Evolutionary conservation across 2,113 vertebrate genomes (phyloP), one percentile per base, ranked within the genome.

Genomic region (Cephalopterus ornatus): DNA sequence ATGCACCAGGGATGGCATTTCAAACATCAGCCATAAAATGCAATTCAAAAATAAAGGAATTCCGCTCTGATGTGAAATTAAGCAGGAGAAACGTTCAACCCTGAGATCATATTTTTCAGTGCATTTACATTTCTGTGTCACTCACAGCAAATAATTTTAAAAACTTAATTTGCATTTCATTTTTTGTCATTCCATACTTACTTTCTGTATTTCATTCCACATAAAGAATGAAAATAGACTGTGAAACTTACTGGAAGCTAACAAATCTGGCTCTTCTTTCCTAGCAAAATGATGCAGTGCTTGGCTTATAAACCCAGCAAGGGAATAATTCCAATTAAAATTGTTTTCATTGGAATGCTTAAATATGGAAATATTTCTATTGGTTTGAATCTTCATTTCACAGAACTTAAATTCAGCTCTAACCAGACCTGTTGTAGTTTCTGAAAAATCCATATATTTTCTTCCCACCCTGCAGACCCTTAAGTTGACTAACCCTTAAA

Each of bases 271-370:
- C 76, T 94, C 70, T 88, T 94, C 92, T 87, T 71, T 84, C 84
- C 73, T 81, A 93, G 53, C 20, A 91, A 87, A 92, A 91, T 89
- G 88, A 92, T 91, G 65, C 88, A 94, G 85, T 75, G 37, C 88
- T 96, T 97, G 93, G 88, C 94, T 95, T 78, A 65, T 53, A 92
- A 95, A 87, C 3, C 44, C 62, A 92, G 73, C 76, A 66, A 93
- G 88, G 96, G 95, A 96, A 95, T 91, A 97, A 92, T 59, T 96
- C 93, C 86, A 96, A 93, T 87, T 90, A 94, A 95, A 95, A 93
- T 78, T 94, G 76, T 95, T 96, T 97, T 94, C 80, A 67, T 92
- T 96, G 95, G 93, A 96, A 91, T 89, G 37, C 46, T 96, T 92
- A 87, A 85, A 85, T 68, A 82, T 3, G 3, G 88, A 94, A 96